Evolutionary conservation across 1,140 invertebrate genomes (phyloP), one percentile per base, ranked within the genome.

Genomic region (Choristoneura fumiferana): DNA sequence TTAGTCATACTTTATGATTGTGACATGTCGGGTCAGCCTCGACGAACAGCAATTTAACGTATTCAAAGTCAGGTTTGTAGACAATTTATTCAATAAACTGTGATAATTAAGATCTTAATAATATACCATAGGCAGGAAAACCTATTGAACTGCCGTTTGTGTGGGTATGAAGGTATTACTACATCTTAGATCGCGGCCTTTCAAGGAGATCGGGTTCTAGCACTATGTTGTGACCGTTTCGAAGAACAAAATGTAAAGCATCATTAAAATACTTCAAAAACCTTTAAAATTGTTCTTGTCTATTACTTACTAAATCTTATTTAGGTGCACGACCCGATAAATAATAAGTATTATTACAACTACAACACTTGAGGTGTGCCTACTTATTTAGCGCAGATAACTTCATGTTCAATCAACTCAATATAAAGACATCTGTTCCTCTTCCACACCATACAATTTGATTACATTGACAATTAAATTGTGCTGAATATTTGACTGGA

Each of bases 61-160:
- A 49, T 49, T 49, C 43, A 49, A 49, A 49, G 43, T 49, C 43
- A 49, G 43, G 43, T 49, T 49, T 49, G 18, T n/a, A 29, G 10
- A 49, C 43, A 17, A 49, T 18, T 49, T 10, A 29, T 22, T 33
- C 43, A 49, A 22, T 22, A 49, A 49, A 13, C 43, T 4, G 43
- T 49, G 43, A 29, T 18, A 10, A 49, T 49, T 49, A 49, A 49
- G 17, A 49, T 49, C n/a, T 49, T 49, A 49, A 49, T 49, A 13
- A 49, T 12, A 49, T 10, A 29, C 43, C 6, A n/a, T 8, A 18
- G 39, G 12, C 43, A 49, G 43, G 22, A 49, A 49, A 49, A 49
- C 18, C 18, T 18, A 49, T 22, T 22, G 22, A n/a, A 22, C 22
- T 12, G 43, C 22, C n/a, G 17, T n/a, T 49, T 18, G 18, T 49